Evolutionary conservation across 2,797 vertebrate species (phyloP), one percentile per base, ranked within the genome.

Genomic region (Adrianichthys oophorus): DNA sequence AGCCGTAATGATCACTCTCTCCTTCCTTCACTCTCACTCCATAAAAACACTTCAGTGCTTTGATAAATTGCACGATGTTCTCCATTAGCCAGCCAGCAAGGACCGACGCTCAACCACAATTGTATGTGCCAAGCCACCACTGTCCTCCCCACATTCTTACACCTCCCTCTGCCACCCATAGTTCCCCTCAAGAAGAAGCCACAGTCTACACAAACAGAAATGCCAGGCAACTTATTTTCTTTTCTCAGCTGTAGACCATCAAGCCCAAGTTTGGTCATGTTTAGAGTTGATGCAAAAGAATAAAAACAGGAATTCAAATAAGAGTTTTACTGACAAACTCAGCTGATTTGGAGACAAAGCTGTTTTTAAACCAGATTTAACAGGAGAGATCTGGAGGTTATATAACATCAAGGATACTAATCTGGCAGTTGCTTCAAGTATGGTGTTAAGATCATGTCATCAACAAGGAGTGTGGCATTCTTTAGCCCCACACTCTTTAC

Each of bases 121-220:
- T 23, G 41, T 63, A 45, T 37, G 37, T 76, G 81, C 83, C 81
- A 87, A 85, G 52, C 85, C 87, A 59, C 74, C 4, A 51, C 78
- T 83, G 78, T 88, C 85, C 68, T 83, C 57, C 65, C 82, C 73
- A 86, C 83, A 85, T 88, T 85, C 87, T 77, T 76, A 85, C 80
- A 83, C 69, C 80, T 82, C 77, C 56, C 64, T 57, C 18, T 59
- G 61, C 78, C 77, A 73, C 80, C 76, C 77, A 51, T 59, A 42
- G 52, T 65, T 62, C 70, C 69, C 73, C 47, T 55, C 52, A 29
- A 78, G 63, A 43, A 41, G 60, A 71, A 79, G 53, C 81, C 68
- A 43, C 73, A 74, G 76, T 67, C 70, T 75, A 59, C 45, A 73
- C 71, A 83, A 76, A 83, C 79, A 82, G 52, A 62, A 76, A 32